A percentile compares a stretch with the other conserved stretches of the same genome.
These are phyloP conservation scores for Crotalus horridus DNA, from an alignment of 2,113 vertebrate genomes.

Conservation along the genomic window DNA sequence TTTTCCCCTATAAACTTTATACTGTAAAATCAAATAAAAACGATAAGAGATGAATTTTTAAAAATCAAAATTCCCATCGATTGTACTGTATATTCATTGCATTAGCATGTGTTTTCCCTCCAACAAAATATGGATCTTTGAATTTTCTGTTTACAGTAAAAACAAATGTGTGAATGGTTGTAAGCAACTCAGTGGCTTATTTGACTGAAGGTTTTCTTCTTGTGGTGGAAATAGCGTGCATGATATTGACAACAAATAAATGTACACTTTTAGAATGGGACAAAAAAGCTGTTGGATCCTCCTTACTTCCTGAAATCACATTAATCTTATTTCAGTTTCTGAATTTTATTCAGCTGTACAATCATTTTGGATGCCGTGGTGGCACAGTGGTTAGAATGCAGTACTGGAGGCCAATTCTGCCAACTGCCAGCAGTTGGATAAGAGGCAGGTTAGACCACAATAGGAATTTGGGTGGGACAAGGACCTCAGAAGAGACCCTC, in stretches of 20 bases:
- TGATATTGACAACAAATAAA: background rate
- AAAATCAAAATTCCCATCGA: constrained; percentile 37
- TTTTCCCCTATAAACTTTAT: constrained; percentile 21
- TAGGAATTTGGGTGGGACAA: too few species aligned
- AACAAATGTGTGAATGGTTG: constrained; percentile 43
- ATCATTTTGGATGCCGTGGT: background rate
- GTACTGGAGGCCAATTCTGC: too few species aligned
- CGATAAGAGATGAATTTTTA: constrained; percentile 23
- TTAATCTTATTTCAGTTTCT: background rate
- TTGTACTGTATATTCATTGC: constrained; percentile 50
- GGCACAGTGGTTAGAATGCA: too few species aligned
- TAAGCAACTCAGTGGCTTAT: constrained; percentile 41
- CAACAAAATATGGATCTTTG: constrained; percentile 48
- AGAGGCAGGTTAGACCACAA: too few species aligned
- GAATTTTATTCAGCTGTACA: background rate
- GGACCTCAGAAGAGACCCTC: too few species aligned
- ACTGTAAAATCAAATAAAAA: constrained; percentile 41
- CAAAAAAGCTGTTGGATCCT: background rate
- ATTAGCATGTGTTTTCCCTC: constrained; percentile 52
- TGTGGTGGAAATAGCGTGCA: background rate
- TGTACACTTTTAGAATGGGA: background rate
- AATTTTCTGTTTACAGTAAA: constrained; percentile 54
- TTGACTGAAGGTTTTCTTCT: background rate
- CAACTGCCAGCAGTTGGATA: too few species aligned
- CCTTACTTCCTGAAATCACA: background rate